These are phyloP conservation scores for Isurus oxyrinchus DNA, from an alignment of 2,113 vertebrate genomes.

Conservation along the genomic window DNA sequence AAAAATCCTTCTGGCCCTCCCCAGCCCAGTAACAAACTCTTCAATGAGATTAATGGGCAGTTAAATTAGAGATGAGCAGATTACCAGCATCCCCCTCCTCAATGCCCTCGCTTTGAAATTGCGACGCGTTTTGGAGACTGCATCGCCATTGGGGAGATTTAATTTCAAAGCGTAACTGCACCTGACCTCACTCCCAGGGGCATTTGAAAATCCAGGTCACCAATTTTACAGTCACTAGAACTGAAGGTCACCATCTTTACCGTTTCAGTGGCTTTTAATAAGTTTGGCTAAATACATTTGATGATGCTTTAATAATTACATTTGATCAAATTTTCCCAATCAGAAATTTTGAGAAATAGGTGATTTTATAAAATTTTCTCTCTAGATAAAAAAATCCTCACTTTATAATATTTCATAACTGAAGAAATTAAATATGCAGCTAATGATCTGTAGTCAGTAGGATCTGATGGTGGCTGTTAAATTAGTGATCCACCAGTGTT, in stretches of 20 bases:
- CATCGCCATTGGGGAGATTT: too few species aligned
- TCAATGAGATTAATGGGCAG: too few species aligned
- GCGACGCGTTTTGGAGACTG: too few species aligned
- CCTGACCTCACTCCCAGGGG: too few species aligned
- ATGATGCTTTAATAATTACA: neutral
- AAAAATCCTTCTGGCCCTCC: too few species aligned
- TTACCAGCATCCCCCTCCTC: too few species aligned
- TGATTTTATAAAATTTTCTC: neutral
- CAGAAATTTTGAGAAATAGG: neutral
- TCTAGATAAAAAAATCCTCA: conserved; percentile 45
- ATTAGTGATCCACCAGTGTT: conserved; percentile 50
- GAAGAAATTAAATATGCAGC: conserved; percentile 60
- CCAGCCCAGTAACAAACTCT: too few species aligned
- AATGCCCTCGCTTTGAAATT: too few species aligned
- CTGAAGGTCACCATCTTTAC: neutral
- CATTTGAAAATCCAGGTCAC: too few species aligned
- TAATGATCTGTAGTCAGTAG: conserved; percentile 42
- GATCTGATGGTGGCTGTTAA: conserved; percentile 49
- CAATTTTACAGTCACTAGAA: neutral
- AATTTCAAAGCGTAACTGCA: too few species aligned
- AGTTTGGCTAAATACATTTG: neutral
- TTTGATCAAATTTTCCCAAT: neutral
- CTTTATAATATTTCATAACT: conserved; percentile 63
- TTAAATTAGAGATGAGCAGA: too few species aligned
- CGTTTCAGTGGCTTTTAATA: neutral